These are phyloP conservation scores for Uropetala carovei DNA, from an alignment of 2,888 invertebrate genomes.

Conservation along the genomic window DNA sequence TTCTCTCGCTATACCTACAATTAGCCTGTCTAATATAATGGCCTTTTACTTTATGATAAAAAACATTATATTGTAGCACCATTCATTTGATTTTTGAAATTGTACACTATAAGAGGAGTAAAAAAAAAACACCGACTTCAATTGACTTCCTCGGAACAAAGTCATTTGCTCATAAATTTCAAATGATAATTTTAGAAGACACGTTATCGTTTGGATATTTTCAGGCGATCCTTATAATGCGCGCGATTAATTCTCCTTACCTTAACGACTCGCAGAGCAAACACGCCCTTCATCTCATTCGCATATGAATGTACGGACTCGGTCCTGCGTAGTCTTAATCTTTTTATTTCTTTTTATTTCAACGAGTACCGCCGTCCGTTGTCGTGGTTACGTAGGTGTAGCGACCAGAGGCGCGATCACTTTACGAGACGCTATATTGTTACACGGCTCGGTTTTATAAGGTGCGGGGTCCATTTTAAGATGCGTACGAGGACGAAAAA, in stretches of 20 bases:
- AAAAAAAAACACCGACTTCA: neutral
- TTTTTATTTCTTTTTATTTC: neutral
- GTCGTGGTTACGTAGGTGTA: neutral
- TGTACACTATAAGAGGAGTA: no score
- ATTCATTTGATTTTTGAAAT: no score
- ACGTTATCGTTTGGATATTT: constrained; percentile 2
- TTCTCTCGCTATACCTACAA: no score
- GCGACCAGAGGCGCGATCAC: neutral
- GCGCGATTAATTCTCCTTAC: neutral
- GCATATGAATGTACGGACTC: neutral
- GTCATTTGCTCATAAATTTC: constrained; percentile 1
- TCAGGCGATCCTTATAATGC: neutral
- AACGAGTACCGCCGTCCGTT: neutral
- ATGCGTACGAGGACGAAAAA: neutral
- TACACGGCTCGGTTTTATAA: neutral
- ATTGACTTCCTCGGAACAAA: neutral
- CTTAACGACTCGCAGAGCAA: constrained; percentile 28
- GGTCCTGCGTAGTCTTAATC: neutral
- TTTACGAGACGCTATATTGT: neutral
- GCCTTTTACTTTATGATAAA: no score
- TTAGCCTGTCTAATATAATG: no score
- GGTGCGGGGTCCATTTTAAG: neutral
- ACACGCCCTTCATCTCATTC: constrained; percentile 42
- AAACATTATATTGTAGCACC: no score
- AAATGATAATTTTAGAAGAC: neutral